Conservation (phyloP, 2,113 vertebrate genomes). For the Diadophis punctatus region DNA sequence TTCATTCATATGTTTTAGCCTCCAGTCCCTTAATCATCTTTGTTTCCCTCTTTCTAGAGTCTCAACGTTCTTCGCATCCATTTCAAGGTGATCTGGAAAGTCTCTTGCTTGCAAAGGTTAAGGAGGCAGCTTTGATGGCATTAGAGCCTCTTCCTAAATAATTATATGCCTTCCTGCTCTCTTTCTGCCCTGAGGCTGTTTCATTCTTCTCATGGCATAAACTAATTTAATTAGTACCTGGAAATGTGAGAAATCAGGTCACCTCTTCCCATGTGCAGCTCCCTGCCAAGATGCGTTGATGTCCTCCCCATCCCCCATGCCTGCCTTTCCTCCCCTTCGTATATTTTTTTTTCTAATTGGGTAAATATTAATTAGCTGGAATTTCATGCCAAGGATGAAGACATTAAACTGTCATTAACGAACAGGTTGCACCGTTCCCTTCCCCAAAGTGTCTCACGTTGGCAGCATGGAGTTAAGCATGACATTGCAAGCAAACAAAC, state of each 20-base stretch:
- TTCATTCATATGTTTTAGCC: too few species aligned
- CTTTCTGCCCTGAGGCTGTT: not conserved
- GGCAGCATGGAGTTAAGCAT: slow-evolving; percentile 49
- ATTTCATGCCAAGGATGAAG: slow-evolving; percentile 63
- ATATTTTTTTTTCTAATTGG: slow-evolving; percentile 66
- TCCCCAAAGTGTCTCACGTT: slow-evolving; percentile 34
- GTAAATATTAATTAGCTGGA: slow-evolving; percentile 68
- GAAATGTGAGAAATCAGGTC: slow-evolving; percentile 58
- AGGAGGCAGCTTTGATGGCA: accelerated
- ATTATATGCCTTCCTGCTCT: too few species aligned
- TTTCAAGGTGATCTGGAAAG: not conserved
- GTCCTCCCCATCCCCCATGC: not conserved
- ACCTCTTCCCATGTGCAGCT: slow-evolving; percentile 57
- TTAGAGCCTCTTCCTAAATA: not conserved
- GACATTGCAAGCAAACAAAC: not conserved
- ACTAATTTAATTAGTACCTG: slow-evolving; percentile 60
- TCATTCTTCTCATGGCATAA: slow-evolving; percentile 30
- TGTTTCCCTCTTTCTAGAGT: too few species aligned
- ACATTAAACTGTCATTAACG: slow-evolving; percentile 65
- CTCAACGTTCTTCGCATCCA: not conserved
- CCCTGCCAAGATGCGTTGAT: slow-evolving; percentile 30
- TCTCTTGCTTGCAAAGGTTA: not conserved
- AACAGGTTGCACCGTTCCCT: slow-evolving; percentile 42
- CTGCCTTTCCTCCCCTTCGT: slow-evolving; percentile 35
- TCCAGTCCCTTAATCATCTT: too few species aligned